These are phyloP conservation scores for Ceyx margarethae DNA, from an alignment of 2,113 vertebrate genomes.

Conservation along the genomic window DNA sequence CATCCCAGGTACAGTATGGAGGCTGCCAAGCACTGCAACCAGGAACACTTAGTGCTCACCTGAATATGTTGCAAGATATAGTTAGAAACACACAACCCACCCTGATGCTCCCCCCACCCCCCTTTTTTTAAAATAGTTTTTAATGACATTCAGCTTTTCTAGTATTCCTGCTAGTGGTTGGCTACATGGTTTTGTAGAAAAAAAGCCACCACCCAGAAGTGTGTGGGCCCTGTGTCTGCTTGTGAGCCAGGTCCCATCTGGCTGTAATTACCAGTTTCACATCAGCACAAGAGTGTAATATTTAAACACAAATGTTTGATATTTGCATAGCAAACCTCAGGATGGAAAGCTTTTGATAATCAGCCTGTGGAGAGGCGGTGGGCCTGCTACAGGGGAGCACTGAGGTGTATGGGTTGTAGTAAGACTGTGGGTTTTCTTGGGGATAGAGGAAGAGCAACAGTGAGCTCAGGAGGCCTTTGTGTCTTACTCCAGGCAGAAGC, in stretches of 20 bases:
- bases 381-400: constrained; percentile 4
- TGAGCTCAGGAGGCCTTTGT: background rate
- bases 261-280: constrained; percentile 69
- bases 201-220: background rate
- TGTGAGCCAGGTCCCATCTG: constrained; percentile 65
- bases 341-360: constrained; percentile 57
- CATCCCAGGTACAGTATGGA: background rate
- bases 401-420: background rate
- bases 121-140: background rate
- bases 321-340: constrained; percentile 63
- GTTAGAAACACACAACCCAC: background rate
- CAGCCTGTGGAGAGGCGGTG: background rate
- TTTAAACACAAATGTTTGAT: constrained; percentile 68
- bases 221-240: constrained; percentile 51
- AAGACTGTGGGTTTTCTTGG: background rate
- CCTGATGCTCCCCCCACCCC: too few species aligned
- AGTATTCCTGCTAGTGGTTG: background rate
- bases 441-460: background rate
- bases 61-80: constrained; percentile 15
- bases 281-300: constrained; percentile 61
- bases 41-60: constrained; percentile 50
- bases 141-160: constrained; percentile 33
- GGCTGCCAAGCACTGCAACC: constrained; percentile 45
- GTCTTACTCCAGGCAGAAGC: background rate
- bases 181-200: background rate